Evolutionary conservation across 2,888 invertebrate species (phyloP).

Genomic region (Gryllus longicercus): DNA sequence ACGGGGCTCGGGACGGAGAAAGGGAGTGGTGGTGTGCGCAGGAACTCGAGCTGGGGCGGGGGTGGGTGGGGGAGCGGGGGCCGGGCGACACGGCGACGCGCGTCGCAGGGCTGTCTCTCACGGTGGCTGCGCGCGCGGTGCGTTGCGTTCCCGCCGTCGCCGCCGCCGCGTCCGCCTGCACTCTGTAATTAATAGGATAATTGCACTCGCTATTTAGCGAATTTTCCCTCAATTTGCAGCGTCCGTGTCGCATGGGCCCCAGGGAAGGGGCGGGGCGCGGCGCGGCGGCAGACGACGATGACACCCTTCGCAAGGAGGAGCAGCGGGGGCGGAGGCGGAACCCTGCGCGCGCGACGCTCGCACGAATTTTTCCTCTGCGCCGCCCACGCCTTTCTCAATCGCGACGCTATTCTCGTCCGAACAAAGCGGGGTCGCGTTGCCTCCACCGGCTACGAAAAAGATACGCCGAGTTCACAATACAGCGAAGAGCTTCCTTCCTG

Average conservation of each 20-base stretch:
- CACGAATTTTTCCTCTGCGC: too few species aligned
- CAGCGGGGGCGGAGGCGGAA: too few species aligned
- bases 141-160: not conserved
- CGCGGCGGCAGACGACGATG: not conserved
- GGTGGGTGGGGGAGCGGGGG: not conserved
- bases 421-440: too few species aligned
- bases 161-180: not conserved
- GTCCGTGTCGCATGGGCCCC: not conserved
- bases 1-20: too few species aligned
- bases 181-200: not conserved
- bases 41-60: not conserved
- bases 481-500: too few species aligned
- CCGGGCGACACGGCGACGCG: not conserved
- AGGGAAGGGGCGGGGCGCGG: not conserved
- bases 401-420: too few species aligned
- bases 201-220: slow-evolving; percentile 4
- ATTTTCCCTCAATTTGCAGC: slow-evolving; percentile 5
- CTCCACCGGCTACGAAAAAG: too few species aligned
- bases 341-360: too few species aligned
- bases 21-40: too few species aligned
- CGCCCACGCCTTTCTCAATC: too few species aligned
- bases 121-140: not conserved
- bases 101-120: slow-evolving; percentile 5
- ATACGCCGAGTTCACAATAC: too few species aligned
- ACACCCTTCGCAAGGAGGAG: too few species aligned